Base-by-base conservation (phyloP, 1,140 invertebrate species). In the Tetramorium simillimum region DNA sequence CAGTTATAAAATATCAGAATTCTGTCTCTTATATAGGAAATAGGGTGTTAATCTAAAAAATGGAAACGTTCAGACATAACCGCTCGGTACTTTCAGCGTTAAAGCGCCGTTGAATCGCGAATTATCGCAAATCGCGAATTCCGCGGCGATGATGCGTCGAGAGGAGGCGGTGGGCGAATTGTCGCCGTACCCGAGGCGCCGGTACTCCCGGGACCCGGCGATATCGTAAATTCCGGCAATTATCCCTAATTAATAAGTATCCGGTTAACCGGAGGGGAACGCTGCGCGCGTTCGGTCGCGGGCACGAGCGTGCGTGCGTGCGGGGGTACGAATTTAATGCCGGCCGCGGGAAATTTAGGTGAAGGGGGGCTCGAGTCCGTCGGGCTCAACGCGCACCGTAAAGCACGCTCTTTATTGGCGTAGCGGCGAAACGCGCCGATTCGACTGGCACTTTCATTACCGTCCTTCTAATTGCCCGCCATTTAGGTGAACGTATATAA, bases 401-500 rank as follows among this genome's bases (percentile, higher is more conserved):
- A 94, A 94, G 82, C 89, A 85, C 53, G 12, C 86, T 90, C 91
- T 94, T 94, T 94, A 94, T 93, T 91, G 90, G 86, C 75, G 81
- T 90, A 75, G 87, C 92, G 73, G 91, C 89, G 91, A 92, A 94
- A 90, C 89, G 88, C 87, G 81, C 90, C 63, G 91, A 92, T 94
- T 90, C 93, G 90, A 94, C 93, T 93, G 93, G 91, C 93, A 94
- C 93, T 94, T 94, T 94, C 92, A 94, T 94, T 94, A 92, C 91
- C 85, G 89, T 93, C 92, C 91, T 94, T 93, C 93, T 94, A 94
- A 94, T 93, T 94, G 92, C 93, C 93, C 90, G 91, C 89, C 92
- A 92, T 93, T 91, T 92, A 93, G 92, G 90, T 92, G 93, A 93
- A 93, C 90, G 89, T 93, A 78, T 86, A 87, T 78, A 92, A 92